Conservation (phyloP, 1,140 invertebrate species). For the Sycophila sp. region DNA sequence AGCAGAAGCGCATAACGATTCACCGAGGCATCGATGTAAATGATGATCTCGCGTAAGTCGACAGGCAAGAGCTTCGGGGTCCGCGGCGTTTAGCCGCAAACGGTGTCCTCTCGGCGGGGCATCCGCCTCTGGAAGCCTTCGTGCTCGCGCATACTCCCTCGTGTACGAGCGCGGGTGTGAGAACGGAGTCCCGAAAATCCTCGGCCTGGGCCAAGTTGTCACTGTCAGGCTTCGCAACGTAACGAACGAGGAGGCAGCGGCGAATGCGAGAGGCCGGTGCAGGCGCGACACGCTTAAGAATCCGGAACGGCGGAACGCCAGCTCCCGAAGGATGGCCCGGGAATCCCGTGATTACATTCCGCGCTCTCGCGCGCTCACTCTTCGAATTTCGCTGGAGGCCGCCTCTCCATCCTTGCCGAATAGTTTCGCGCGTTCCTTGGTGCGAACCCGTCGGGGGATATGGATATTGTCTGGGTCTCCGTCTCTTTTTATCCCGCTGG, state of each 20-base stretch:
- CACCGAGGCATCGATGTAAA: slow-evolving; percentile 18
- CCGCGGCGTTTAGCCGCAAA: slow-evolving; percentile 3
- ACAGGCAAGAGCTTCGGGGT: neutral
- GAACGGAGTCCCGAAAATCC: slow-evolving; percentile 13
- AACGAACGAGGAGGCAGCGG: slow-evolving; percentile 2
- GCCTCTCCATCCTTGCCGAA: neutral
- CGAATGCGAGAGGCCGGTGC: slow-evolving; percentile 31
- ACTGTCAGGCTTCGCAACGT: neutral
- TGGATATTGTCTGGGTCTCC: neutral
- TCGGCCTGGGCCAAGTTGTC: slow-evolving; percentile 10
- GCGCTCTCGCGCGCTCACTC: slow-evolving; percentile 22
- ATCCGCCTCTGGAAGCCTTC: neutral
- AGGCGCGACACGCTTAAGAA: slow-evolving; percentile 49
- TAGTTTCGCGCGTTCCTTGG: slow-evolving; percentile 35
- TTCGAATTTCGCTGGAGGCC: slow-evolving; percentile 15
- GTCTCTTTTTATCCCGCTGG: neutral
- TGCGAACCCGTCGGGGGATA: neutral
- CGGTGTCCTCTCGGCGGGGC: neutral
- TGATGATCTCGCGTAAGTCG: slow-evolving; percentile 27
- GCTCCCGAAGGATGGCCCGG: slow-evolving; percentile 49
- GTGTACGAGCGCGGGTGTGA: no score
- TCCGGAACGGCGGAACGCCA: slow-evolving; percentile 51
- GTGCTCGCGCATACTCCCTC: no score
- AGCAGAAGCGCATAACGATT: neutral
- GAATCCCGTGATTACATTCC: slow-evolving; percentile 59